Evolutionary conservation across 2,888 invertebrate genomes (phyloP), one percentile per base, ranked within the genome.

Genomic region (Amphipyra berbera): DNA sequence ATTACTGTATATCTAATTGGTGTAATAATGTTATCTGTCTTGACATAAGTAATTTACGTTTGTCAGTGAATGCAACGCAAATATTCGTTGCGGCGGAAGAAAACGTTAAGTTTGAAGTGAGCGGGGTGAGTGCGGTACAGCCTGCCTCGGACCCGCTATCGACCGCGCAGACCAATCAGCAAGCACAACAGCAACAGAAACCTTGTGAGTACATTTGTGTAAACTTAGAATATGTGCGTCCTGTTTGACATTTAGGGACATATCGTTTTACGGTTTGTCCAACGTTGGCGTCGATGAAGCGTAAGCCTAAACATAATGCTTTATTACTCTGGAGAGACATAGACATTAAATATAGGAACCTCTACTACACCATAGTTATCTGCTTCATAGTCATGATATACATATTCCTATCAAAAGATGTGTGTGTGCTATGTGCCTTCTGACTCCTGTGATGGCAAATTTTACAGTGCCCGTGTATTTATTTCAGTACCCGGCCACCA

Each of bases 1-100:
- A n/a, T n/a, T n/a, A n/a, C n/a, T n/a, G n/a, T n/a, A 21, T 21
- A 2, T 21, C 21, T 21, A 21, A 21, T 21, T 21, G 21, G 21
- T 21, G 2, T 21, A n/a, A 21, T 21, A 21, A 21, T 21, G 21
- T 21, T 21, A 21, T 21, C 3, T 21, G 2, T 21, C 21, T 21
- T 37, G 37, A 10, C 2, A 37, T 37, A 10, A 37, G 7, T 7
- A 30, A 10, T 37, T 37, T 7, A 10, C 30, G 0, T 30, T 37
- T 37, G 10, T 7, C 83, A 93, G 95, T 95, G 72, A 93, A 92
- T 65, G 79, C 95, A 13, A 91, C 95, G 15, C 96, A 96, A 88
- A 96, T 97, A 77, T 96, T 96, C 83, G 96, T 97, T 1, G 95
- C 96, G 0, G 95, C 96, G 0, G 96, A 96, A 78, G 96, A 96